A percentile compares a stretch with the other conserved stretches of the same genome.
These are phyloP conservation scores for Sarcophaga rosellei DNA, from an alignment of 2,888 invertebrate species.

Conservation along the genomic window DNA sequence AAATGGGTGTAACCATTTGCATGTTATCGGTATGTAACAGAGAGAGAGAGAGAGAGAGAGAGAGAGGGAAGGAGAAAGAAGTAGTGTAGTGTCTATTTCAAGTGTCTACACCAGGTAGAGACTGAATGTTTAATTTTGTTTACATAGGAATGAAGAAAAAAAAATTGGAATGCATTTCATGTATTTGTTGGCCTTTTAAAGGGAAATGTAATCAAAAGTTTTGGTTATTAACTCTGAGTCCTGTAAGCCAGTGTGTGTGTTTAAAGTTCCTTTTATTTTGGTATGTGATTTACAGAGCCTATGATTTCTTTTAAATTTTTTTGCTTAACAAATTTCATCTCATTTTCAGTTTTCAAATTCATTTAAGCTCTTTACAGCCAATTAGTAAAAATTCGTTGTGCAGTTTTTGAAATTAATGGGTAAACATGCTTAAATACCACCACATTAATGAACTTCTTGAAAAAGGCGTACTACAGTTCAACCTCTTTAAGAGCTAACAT, in stretches of 20 bases:
- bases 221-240: neutral
- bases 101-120: constrained; percentile 23
- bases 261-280: too few species aligned
- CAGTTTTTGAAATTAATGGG: constrained; percentile 41
- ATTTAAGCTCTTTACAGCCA: constrained; percentile 48
- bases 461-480: constrained; percentile 36
- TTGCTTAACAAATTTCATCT: neutral
- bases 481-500: neutral
- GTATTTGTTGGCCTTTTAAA: constrained; percentile 12
- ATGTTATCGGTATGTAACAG: neutral
- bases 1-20: constrained; percentile 37
- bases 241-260: too few species aligned
- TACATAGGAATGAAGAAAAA: neutral
- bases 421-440: constrained; percentile 1
- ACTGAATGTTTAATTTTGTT: constrained; percentile 24
- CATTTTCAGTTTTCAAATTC: constrained; percentile 23
- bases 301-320: neutral
- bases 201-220: constrained; percentile 38
- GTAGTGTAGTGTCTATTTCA: constrained; percentile 39
- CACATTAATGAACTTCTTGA: neutral
- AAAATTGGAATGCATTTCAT: constrained; percentile 3
- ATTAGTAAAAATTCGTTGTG: constrained; percentile 58
- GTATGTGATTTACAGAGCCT: too few species aligned
- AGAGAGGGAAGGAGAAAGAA: too few species aligned
- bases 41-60: too few species aligned